Percentiles rank a stretch among this genome's conserved stretches.
These are phyloP conservation scores for Drosophila nikananu DNA, from an alignment of 1,140 invertebrate species.

Conservation along the genomic window DNA sequence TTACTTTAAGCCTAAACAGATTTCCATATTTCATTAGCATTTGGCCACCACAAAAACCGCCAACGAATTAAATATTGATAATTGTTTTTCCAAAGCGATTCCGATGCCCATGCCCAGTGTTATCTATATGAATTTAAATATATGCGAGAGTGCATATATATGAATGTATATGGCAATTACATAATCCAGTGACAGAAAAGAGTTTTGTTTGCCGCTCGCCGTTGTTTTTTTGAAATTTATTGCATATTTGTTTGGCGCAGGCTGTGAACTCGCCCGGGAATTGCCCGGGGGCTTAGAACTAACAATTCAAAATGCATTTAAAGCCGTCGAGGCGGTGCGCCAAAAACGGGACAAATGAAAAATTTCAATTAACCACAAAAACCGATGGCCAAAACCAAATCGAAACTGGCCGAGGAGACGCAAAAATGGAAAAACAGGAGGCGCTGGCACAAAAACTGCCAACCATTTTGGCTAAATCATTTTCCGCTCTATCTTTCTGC, in stretches of 20 bases:
- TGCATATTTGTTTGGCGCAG: slow-evolving; percentile 49
- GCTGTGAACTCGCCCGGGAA: slow-evolving; percentile 38
- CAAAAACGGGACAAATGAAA: slow-evolving; percentile 36
- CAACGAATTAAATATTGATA: slow-evolving; percentile 78
- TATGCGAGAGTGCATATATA: slow-evolving; percentile 21
- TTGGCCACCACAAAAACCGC: slow-evolving; percentile 61
- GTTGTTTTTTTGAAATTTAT: slow-evolving; percentile 46
- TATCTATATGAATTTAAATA: slow-evolving; percentile 35
- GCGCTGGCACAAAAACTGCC: slow-evolving; percentile 30
- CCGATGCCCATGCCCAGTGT: background rate
- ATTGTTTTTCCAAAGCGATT: slow-evolving; percentile 68
- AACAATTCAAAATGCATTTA: slow-evolving; percentile 59
- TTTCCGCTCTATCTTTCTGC: slow-evolving; percentile 8
- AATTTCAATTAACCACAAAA: slow-evolving; percentile 70
- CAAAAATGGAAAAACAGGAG: slow-evolving; percentile 17
- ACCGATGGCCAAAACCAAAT: slow-evolving; percentile 40
- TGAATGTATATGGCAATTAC: slow-evolving; percentile 46
- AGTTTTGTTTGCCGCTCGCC: slow-evolving; percentile 35
- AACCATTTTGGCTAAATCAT: slow-evolving; percentile 56
- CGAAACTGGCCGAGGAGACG: slow-evolving; percentile 15
- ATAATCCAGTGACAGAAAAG: slow-evolving; percentile 55
- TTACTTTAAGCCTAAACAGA: slow-evolving; percentile 66
- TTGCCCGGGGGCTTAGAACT: slow-evolving; percentile 47
- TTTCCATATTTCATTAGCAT: slow-evolving; percentile 73
- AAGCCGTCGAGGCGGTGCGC: slow-evolving; percentile 37